These are phyloP conservation scores for Zaprionus camerounensis DNA, from an alignment of 1,140 invertebrate genomes.

Conservation along the genomic window DNA sequence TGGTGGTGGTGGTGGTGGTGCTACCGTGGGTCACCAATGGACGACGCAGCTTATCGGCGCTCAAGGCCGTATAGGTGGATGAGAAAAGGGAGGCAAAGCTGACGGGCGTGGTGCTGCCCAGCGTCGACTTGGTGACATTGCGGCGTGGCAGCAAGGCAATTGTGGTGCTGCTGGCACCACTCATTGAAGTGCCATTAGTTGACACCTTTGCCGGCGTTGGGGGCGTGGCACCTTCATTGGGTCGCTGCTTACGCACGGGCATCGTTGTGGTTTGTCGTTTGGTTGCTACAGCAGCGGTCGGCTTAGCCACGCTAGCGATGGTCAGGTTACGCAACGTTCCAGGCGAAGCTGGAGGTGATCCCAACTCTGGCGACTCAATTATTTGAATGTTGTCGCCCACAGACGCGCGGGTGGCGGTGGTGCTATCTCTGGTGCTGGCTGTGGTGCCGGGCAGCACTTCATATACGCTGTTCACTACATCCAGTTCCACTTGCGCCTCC, in stretches of 20 bases:
- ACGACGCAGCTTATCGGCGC: conserved; percentile 43
- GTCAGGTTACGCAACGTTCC: conserved; percentile 43
- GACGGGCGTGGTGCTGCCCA: conserved; percentile 48
- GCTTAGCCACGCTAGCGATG: conserved; percentile 27
- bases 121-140: conserved; percentile 57
- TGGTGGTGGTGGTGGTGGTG: conserved; percentile 22
- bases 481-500: conserved; percentile 30
- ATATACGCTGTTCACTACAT: conserved; percentile 72
- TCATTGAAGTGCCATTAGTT: conserved; percentile 5
- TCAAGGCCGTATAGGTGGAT: conserved; percentile 35
- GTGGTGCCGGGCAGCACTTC: conserved; percentile 41
- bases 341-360: conserved; percentile 1
- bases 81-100: conserved; percentile 69
- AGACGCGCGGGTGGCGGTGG: neutral
- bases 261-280: conserved; percentile 24
- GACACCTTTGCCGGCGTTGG: conserved; percentile 1
- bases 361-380: conserved; percentile 69
- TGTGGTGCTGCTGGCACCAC: conserved; percentile 19
- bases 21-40: conserved; percentile 38
- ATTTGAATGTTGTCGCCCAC: conserved; percentile 67
- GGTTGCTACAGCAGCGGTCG: conserved; percentile 35
- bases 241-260: conserved; percentile 34
- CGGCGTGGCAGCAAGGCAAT: conserved; percentile 35
- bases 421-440: conserved; percentile 16
- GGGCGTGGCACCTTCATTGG: conserved; percentile 25